Base-by-base conservation (phyloP, 2,113 vertebrate species). In the Fregata magnificens region DNA sequence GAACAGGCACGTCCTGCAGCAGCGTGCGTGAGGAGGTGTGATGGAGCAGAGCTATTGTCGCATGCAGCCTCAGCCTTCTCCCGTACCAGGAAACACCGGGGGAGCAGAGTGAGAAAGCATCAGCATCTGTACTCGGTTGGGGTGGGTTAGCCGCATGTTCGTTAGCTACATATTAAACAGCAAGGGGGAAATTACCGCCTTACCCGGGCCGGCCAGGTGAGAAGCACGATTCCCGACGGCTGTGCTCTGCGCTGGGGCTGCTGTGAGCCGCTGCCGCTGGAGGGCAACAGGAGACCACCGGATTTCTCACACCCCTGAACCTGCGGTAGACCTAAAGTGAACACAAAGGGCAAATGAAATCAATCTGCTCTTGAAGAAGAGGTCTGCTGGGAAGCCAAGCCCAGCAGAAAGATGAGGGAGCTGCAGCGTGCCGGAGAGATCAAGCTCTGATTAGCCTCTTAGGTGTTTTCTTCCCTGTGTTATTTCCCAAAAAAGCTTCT, bases 81-180 rank as follows among this genome's bases (percentile, higher is more conserved):
- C 53, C 2, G 5, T 3, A 2, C 32, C 6, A 38, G 45, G 67
- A 9, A 4, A 19, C 11, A 2, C 31, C 5, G 11, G 58, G 19
- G 15, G 22, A 13, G 21, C 40, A 9, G 32, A 1, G 13, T 7
- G 44, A 21, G 74, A 7, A 6, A 12, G 16, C 34, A 6, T 3
- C 53, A 7, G 25, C 22, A 1, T 3, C 58, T 20, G 25, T 3
- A 2, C 36, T 16, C 32, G 0, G 6, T 1, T 16, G 63, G 25
- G 38, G 36, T 8, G 49, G n/a, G 6, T 44, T 17, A 20, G 15
- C 62, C 6, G 2, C 20, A 0, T 2, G 17, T 4, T 40, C 55
- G 8, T 80, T 65, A 69, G 10, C 29, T 16, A 0, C 34, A 0
- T 5, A 7, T 31, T 28, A 34, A 62, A 19, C 82, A 9, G n/a